A percentile compares a stretch with the other conserved stretches of the same genome.
Evolutionary conservation across 2,888 invertebrate species (phyloP).

Genomic region (Parasteatoda lunata): DNA sequence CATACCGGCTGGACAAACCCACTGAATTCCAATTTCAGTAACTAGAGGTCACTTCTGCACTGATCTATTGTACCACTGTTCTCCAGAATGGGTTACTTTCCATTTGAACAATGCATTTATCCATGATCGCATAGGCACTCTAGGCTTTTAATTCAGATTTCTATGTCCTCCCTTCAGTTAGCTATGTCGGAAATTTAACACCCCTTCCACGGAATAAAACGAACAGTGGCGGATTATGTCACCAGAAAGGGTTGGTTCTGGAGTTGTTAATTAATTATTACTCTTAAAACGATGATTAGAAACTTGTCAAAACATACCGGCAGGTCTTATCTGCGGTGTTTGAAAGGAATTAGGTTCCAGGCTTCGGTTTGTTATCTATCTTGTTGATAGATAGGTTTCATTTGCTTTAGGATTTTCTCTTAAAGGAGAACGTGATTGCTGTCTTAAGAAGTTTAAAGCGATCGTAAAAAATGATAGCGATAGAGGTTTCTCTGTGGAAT

Average conservation of each 20-base stretch:
- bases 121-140: background rate
- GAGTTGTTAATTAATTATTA: conserved; percentile 65
- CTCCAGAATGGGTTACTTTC: background rate
- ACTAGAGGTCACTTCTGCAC: background rate
- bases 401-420: background rate
- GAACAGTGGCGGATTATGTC: conserved; percentile 9
- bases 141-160: conserved; percentile 40
- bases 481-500: background rate
- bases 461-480: background rate
- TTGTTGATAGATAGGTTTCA: conserved; percentile 22
- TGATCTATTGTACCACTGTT: background rate
- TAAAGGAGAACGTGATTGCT: background rate
- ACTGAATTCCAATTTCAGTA: background rate
- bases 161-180: conserved; percentile 8
- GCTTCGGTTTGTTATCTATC: conserved; percentile 10
- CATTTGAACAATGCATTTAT: background rate
- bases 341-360: background rate
- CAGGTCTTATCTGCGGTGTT: conserved; percentile 33
- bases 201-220: background rate
- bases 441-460: background rate
- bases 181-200: background rate
- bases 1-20: conserved; percentile 1
- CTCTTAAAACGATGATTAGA: conserved; percentile 67
- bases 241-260: background rate
- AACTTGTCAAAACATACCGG: conserved; percentile 61